Percentiles rank a stretch among this genome's conserved stretches.
These are phyloP conservation scores for Oryzias curvinotus DNA, from an alignment of 2,113 vertebrate genomes.

Conservation along the genomic window DNA sequence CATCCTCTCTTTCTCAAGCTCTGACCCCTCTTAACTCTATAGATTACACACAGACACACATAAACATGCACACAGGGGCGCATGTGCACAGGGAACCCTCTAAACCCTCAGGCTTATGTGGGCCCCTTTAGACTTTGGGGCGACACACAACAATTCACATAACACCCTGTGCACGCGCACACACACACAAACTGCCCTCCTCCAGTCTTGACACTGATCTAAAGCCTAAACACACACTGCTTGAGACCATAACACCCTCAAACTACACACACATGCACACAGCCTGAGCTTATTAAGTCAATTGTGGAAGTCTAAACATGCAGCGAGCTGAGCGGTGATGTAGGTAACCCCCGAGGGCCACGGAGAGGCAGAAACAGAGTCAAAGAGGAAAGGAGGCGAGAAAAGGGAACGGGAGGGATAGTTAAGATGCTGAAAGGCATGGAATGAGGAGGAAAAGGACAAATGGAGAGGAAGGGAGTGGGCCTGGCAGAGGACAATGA, in stretches of 20 bases:
- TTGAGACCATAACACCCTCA: constrained; percentile 50
- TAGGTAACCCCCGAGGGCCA: constrained; percentile 66
- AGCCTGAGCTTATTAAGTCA: constrained; percentile 66
- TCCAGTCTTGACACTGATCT: constrained; percentile 54
- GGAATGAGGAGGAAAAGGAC: constrained; percentile 10
- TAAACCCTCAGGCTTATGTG: constrained; percentile 64
- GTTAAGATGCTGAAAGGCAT: constrained; percentile 6
- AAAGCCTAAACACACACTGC: constrained; percentile 44
- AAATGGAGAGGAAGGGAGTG: neutral
- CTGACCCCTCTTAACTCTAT: constrained; percentile 68
- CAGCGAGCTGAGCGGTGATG: constrained; percentile 66
- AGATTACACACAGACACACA: constrained; percentile 52
- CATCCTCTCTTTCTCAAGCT: constrained; percentile 47
- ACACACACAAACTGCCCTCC: constrained; percentile 44
- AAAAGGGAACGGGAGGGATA: neutral
- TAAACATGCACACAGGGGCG: constrained; percentile 16
- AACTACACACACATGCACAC: constrained; percentile 38
- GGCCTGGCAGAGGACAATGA: constrained; percentile 23
- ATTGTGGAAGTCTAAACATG: constrained; percentile 64
- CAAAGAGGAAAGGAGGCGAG: constrained; percentile 14
- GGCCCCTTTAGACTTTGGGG: constrained; percentile 57
- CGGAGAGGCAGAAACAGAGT: constrained; percentile 39
- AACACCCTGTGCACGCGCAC: constrained; percentile 28
- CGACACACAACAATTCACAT: constrained; percentile 39
- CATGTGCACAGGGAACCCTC: constrained; percentile 46